Evolutionary conservation across 2,888 invertebrate genomes (phyloP).

Genomic region (Polydrusus tereticollis): DNA sequence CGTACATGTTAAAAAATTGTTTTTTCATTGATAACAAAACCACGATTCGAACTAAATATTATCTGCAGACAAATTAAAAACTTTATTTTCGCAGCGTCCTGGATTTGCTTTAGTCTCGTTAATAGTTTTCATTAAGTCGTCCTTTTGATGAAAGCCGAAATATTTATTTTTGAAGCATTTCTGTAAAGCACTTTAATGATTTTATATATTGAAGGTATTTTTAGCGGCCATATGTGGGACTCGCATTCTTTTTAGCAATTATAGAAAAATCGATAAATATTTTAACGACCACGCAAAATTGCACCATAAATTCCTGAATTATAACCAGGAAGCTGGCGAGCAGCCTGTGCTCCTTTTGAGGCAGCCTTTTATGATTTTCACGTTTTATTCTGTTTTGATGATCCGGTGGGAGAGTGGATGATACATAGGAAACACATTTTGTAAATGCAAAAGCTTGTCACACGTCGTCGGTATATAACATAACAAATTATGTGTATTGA

Average conservation of each 20-base stretch:
- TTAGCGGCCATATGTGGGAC: background rate
- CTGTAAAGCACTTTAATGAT: too few relatives aligned
- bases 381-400: background rate
- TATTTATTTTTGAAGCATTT: too few relatives aligned
- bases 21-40: too few relatives aligned
- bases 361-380: background rate
- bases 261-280: background rate
- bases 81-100: too few relatives aligned
- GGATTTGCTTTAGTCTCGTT: too few relatives aligned
- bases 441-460: background rate
- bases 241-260: background rate
- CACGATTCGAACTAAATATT: too few relatives aligned
- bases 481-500: background rate
- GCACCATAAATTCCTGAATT: slow-evolving; percentile 6
- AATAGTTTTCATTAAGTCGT: too few relatives aligned
- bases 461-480: background rate
- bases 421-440: background rate
- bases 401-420: background rate
- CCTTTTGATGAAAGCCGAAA: too few relatives aligned
- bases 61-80: too few relatives aligned
- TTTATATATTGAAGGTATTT: background rate
- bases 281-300: background rate
- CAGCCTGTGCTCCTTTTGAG: background rate
- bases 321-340: background rate
- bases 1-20: too few relatives aligned